Evolutionary conservation across 2,797 vertebrate species (phyloP).

Genomic region (Anguilla pacifica): DNA sequence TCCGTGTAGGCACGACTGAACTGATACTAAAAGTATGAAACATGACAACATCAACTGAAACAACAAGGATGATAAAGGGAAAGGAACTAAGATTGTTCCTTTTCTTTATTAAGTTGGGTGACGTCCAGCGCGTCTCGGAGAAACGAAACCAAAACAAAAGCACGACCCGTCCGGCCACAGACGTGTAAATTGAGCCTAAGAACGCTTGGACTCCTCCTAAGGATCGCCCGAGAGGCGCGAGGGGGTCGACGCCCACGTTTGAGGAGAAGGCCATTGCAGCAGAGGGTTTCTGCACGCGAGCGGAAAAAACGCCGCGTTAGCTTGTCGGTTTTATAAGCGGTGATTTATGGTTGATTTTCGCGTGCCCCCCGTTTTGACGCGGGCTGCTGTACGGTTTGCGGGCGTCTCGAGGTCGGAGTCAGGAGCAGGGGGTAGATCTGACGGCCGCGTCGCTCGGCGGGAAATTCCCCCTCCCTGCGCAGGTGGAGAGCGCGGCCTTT

Average conservation of each 20-base stretch:
- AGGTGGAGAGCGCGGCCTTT: neutral
- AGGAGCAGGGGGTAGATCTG: slow-evolving; percentile 43
- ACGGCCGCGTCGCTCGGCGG: slow-evolving; percentile 25
- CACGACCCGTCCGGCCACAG: slow-evolving; percentile 55
- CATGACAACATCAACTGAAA: neutral
- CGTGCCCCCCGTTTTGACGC: slow-evolving; percentile 32
- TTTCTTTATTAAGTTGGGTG: neutral
- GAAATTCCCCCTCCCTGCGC: slow-evolving; percentile 49
- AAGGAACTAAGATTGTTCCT: neutral
- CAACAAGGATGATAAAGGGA: neutral
- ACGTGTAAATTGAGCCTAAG: slow-evolving; percentile 59
- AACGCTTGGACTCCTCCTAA: slow-evolving; percentile 66
- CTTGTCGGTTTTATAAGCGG: slow-evolving; percentile 34
- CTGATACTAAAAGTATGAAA: neutral
- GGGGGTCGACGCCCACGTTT: neutral
- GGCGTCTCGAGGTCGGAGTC: slow-evolving; percentile 43
- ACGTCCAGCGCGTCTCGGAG: slow-evolving; percentile 42
- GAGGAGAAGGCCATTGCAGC: slow-evolving; percentile 15
- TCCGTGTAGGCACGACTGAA: neutral
- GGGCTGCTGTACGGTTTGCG: slow-evolving; percentile 37
- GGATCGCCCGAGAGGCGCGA: slow-evolving; percentile 66
- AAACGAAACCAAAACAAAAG: slow-evolving; percentile 61
- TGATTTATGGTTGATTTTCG: slow-evolving; percentile 42
- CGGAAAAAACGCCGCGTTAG: slow-evolving; percentile 37
- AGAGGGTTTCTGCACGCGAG: neutral